phyloP scores from a whole-genome alignment of 2,797 vertebrate genomes.

The Peromyscus melanophrys region DNA sequence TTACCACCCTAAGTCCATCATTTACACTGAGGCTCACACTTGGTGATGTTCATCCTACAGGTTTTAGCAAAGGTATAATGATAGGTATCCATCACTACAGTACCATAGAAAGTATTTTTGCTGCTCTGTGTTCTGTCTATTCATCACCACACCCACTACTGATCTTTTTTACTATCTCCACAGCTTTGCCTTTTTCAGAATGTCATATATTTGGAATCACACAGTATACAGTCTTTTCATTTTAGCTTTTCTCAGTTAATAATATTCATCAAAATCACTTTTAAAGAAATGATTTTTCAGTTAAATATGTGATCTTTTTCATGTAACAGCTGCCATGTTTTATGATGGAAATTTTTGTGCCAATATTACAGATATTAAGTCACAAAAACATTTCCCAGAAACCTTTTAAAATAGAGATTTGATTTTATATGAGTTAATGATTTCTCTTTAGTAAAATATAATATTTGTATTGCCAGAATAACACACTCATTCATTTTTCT shows the following conservation, averaged over 20 bases:
- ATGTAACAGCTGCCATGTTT: conserved; percentile 44
- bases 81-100: background rate
- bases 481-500: conserved; percentile 58
- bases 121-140: background rate
- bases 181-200: background rate
- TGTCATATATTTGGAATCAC: background rate
- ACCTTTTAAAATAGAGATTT: conserved; percentile 70
- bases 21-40: background rate
- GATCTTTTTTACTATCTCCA: background rate
- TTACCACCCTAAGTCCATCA: background rate
- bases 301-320: conserved; percentile 63
- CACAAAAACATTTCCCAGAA: conserved; percentile 68
- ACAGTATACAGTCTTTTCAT: background rate
- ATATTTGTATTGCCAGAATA: conserved; percentile 63
- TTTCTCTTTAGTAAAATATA: conserved; percentile 56
- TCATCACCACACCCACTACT: background rate
- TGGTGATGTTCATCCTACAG: background rate
- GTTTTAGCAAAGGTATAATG: background rate
- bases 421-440: conserved; percentile 51
- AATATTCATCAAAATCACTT: conserved; percentile 55
- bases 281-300: conserved; percentile 56
- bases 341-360: conserved; percentile 43
- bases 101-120: background rate
- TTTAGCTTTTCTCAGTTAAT: conserved; percentile 3
- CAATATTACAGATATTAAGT: conserved; percentile 63